phyloP scores from a whole-genome alignment of 92 coral and sea anemone genomes.

The Umimayanthus chanpuru region DNA sequence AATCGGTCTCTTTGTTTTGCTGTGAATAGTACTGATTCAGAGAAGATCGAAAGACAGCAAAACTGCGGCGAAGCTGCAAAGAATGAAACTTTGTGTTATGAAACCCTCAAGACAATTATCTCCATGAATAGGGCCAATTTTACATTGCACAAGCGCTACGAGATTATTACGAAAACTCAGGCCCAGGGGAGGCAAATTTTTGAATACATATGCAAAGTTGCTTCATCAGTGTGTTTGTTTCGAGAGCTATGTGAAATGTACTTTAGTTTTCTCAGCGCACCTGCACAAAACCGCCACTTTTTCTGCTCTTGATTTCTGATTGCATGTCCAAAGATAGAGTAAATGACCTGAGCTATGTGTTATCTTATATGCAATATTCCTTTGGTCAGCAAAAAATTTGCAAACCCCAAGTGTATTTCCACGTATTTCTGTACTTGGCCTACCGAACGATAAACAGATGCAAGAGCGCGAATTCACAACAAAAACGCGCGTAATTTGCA shows the following conservation, averaged over 20 bases:
- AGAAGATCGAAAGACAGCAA: slow-evolving; percentile 21
- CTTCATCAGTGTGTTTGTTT: slow-evolving; percentile 27
- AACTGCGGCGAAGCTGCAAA: slow-evolving; percentile 30
- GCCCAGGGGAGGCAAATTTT: slow-evolving; percentile 34
- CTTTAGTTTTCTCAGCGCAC: slow-evolving; percentile 2
- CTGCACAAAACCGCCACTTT: slow-evolving; percentile 2
- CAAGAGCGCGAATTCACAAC: slow-evolving; percentile 72
- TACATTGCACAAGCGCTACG: slow-evolving; percentile 8
- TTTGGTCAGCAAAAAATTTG: background rate
- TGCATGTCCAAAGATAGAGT: background rate
- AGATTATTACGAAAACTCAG: background rate
- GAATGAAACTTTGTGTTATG: slow-evolving; percentile 1
- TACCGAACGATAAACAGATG: slow-evolving; percentile 65
- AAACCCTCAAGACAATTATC: slow-evolving; percentile 1
- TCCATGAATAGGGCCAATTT: background rate
- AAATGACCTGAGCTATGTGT: background rate
- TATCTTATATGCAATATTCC: background rate
- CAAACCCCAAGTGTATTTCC: slow-evolving; percentile 35
- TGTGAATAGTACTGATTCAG: background rate
- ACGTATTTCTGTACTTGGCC: slow-evolving; percentile 3
- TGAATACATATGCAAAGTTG: slow-evolving; percentile 28
- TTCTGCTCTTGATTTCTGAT: background rate
- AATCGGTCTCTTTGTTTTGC: slow-evolving; percentile 21
- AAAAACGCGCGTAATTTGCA: slow-evolving; percentile 86
- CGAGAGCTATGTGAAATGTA: slow-evolving; percentile 17